These are phyloP conservation scores for Formicarius rufipectus DNA, from an alignment of 2,113 vertebrate species.

Conservation along the genomic window DNA sequence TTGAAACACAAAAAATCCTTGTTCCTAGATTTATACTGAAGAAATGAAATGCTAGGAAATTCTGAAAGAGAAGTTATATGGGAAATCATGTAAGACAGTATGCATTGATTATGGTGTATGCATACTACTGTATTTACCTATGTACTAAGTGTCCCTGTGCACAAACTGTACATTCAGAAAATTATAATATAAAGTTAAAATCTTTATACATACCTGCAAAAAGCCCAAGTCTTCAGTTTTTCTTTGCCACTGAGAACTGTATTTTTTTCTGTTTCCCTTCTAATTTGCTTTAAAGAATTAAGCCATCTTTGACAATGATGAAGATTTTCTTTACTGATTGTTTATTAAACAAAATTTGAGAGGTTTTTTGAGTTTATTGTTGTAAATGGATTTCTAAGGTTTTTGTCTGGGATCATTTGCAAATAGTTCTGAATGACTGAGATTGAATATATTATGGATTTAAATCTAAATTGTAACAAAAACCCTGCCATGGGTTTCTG, in stretches of 20 bases:
- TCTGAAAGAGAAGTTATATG: background rate
- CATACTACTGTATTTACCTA: background rate
- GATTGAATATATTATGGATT: background rate
- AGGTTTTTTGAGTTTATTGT: background rate
- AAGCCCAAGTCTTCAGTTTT: background rate
- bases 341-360: background rate
- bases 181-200: background rate
- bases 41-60: background rate
- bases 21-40: background rate
- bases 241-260: background rate
- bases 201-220: background rate
- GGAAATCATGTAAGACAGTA: background rate
- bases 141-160: background rate
- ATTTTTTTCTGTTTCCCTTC: background rate
- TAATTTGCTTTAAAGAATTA: background rate
- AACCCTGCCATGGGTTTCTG: too few relatives aligned
- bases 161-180: background rate
- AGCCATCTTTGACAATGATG: background rate
- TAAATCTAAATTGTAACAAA: background rate
- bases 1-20: background rate
- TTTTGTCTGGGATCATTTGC: background rate
- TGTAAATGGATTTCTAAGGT: background rate
- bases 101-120: accelerated
- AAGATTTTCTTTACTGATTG: background rate
- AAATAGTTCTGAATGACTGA: background rate